Evolutionary conservation across 2,888 invertebrate species (phyloP).

Genomic region (Cosmopolites sordidus): DNA sequence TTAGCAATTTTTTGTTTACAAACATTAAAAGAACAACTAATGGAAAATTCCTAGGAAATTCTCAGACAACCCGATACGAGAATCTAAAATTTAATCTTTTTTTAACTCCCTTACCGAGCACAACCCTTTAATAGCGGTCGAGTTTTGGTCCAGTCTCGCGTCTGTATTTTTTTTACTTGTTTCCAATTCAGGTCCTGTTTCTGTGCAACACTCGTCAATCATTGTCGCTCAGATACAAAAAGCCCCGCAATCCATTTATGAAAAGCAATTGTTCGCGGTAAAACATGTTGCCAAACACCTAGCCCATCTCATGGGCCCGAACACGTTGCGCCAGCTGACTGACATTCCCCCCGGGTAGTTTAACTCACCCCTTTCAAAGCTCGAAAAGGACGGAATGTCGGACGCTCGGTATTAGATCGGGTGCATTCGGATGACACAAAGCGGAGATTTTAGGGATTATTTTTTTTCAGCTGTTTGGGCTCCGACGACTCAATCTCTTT

Average conservation of each 20-base stretch:
- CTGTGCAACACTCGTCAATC: not conserved
- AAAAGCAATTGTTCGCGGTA: conserved; percentile 22
- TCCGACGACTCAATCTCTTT: too few species aligned
- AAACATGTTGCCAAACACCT: conserved; percentile 36
- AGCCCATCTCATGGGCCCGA: conserved; percentile 33
- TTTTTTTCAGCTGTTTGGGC: too few species aligned
- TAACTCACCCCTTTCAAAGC: conserved; percentile 7
- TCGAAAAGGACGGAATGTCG: not conserved
- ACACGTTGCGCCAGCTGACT: conserved; percentile 27
- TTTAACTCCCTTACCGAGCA: too few species aligned
- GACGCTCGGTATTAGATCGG: not conserved
- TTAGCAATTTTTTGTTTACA: too few species aligned
- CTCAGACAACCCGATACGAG: too few species aligned
- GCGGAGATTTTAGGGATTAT: not conserved
- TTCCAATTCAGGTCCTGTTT: not conserved
- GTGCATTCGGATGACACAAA: not conserved
- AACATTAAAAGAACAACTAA: too few species aligned
- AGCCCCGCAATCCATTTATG: conserved; percentile 17
- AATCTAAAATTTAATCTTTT: too few species aligned
- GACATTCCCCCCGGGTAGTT: not conserved
- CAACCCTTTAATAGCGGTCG: too few species aligned
- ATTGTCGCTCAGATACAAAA: not conserved
- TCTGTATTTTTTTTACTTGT: too few species aligned
- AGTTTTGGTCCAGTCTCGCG: too few species aligned
- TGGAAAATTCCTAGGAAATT: too few species aligned